Evolutionary conservation across 2,888 invertebrate species (phyloP).

Genomic region (Himalopsyche kuldschensis): DNA sequence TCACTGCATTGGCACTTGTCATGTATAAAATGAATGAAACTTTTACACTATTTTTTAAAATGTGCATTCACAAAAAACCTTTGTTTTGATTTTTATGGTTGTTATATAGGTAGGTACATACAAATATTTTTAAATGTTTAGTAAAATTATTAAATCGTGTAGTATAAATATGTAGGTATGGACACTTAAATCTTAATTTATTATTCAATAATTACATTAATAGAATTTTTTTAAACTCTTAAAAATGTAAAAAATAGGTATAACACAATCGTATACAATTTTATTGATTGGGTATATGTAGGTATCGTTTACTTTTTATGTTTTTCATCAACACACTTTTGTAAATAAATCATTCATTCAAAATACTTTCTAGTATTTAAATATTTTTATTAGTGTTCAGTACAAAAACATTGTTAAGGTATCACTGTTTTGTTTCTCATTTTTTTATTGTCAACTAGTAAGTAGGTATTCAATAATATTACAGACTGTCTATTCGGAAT

Average conservation of each 20-base stretch:
- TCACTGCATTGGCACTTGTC: neutral
- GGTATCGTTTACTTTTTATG: neutral
- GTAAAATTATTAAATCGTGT: neutral
- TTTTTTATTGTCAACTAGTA: neutral
- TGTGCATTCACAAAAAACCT: neutral
- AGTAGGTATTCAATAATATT: neutral
- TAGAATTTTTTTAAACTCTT: conserved; percentile 3
- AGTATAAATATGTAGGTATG: neutral
- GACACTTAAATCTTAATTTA: neutral
- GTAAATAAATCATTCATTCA: neutral
- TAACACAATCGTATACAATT: conserved; percentile 36
- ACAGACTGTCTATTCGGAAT: neutral
- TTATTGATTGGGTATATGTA: neutral
- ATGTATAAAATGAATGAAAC: neutral
- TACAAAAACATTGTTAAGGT: neutral
- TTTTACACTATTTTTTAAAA: neutral
- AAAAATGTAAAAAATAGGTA: conserved; percentile 4
- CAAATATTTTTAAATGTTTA: neutral
- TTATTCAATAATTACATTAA: neutral
- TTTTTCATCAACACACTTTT: neutral
- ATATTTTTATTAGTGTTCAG: neutral
- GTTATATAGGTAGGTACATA: neutral
- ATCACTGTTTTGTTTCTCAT: neutral
- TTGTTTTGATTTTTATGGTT: neutral
- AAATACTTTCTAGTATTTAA: neutral